Evolutionary conservation across 2,797 vertebrate species (phyloP), one percentile per base, ranked within the genome.

Genomic region (Sternotherus odoratus): DNA sequence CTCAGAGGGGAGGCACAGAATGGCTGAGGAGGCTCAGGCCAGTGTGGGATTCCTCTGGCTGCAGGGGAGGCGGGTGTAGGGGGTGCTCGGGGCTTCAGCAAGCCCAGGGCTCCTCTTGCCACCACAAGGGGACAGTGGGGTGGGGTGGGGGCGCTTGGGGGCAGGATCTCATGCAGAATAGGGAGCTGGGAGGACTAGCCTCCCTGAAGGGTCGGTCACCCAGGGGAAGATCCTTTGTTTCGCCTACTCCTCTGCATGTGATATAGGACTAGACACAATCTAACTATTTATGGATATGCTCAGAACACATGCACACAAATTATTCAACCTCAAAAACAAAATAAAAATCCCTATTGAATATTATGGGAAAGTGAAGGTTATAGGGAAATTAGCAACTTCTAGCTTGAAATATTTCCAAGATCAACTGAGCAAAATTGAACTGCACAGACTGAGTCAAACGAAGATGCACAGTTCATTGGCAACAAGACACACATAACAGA

Each of bases 41-140:
- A 7, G 30, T 6, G 6, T 5, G 12, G 56, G 12, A 12, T 3
- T 60, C 57, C 26, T 60, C 30, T 30, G 15, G 13, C 13, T 4
- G 28, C 13, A 13, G 28, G 28, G 30, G 6, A 33, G 57, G 13
- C 13, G 13, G 13, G 28, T 30, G 3, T 13, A 10, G 53, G 48
- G 8, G 48, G 48, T 24, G 30, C 6, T 30, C 1, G 13, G 57
- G 30, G 12, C 57, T 60, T 28, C 13, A 0, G 56, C 28, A 28
- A 60, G 28, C 56, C 28, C 56, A 60, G 56, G 12, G 56, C 56
- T 57, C 26, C 26, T 57, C 56, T 12, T 12, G 56, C 56, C 56
- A 6, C 28, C 12, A 57, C 1, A 5, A 11, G 12, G 12, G 12
- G 28, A 12, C 12, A 57, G 6, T 12, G 6, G 2, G 26, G 26